Evolutionary conservation across 2,888 invertebrate genomes (phyloP), one percentile per base, ranked within the genome.

Genomic region (Apodemia zela): DNA sequence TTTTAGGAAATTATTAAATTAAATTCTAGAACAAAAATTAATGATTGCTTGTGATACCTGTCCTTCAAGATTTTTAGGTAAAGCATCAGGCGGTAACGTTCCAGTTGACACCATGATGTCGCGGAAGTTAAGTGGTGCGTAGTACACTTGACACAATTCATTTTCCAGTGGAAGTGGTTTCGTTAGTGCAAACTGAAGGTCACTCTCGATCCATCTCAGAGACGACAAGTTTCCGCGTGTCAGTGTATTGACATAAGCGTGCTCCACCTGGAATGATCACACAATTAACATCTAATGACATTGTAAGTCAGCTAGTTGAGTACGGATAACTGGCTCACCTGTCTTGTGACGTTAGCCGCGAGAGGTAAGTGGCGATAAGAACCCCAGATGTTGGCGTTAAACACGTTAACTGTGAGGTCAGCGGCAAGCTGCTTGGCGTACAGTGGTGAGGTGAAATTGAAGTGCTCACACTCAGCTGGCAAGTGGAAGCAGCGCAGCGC

Each of bases 21-120:
- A 29, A 29, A 29, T 3, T 29, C 4, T 29, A 29, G 4, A 3
- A 29, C 4, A 29, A 29, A 29, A 29, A 29, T 29, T 0, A 10
- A 10, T 33, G 8, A 2, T 8, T 8, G 33, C 10, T 10, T 1
- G 33, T 33, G 33, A 33, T 17, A 88, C 87, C 82, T 94, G 93
- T 67, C 95, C 95, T 57, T 96, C 96, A 68, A 97, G 91, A 79
- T 96, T 94, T 66, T 98, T 98, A n/a, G 99, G 99, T 65, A 99
- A 93, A 60, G 99, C 98, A 92, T 99, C 99, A 38, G 98, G 98
- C 62, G 99, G 97, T 68, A 99, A 93, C 91, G 99, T 98, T 73
- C 99, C 99, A 21, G 98, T 98, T 33, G 99, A 98, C 78, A 99
- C 90, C 99, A 99, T 99, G 72, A 99, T 95, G 87, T 99, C 99